phyloP scores from a whole-genome alignment of 2,113 vertebrate genomes.

The Otis tarda region DNA sequence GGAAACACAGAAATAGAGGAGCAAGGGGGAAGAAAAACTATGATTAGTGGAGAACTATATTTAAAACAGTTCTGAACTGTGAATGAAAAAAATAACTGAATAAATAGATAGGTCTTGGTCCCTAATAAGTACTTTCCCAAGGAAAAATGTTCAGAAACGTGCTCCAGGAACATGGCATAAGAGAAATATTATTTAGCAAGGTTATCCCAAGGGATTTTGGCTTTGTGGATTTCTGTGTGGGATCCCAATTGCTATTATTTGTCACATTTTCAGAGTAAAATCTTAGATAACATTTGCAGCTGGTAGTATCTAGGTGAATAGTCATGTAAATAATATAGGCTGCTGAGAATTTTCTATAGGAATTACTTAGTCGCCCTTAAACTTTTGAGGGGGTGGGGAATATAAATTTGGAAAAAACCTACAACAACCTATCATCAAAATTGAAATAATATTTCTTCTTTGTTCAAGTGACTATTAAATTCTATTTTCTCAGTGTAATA shows the following conservation, averaged over 20 bases:
- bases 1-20: background rate
- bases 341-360: background rate
- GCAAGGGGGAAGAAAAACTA: background rate
- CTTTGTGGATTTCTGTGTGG: background rate
- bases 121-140: background rate
- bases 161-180: background rate
- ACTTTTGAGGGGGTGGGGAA: fast-evolving
- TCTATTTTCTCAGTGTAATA: background rate
- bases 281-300: background rate
- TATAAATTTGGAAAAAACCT: background rate
- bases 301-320: background rate
- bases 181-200: background rate
- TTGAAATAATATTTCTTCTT: background rate
- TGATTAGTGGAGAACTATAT: background rate
- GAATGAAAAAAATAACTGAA: background rate
- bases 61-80: background rate
- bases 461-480: background rate
- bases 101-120: background rate
- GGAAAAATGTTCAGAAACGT: background rate
- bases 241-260: background rate
- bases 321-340: background rate
- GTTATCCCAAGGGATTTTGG: background rate
- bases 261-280: background rate
- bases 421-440: background rate
- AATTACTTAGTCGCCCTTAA: background rate